Evolutionary conservation across 2,888 invertebrate species (phyloP).

Genomic region (Agrotis segetum): DNA sequence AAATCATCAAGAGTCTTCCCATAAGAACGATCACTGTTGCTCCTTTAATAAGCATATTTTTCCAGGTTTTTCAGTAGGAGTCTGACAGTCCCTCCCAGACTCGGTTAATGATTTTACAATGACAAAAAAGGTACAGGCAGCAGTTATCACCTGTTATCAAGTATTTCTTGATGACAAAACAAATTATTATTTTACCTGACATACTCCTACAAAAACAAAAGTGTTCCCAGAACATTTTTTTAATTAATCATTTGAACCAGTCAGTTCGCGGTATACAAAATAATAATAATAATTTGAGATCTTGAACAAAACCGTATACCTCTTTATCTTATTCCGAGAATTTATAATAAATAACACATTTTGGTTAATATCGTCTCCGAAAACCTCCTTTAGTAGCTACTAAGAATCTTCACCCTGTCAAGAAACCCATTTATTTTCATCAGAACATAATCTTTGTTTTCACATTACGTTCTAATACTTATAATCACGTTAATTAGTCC

Average conservation of each 20-base stretch:
- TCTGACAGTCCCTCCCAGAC: too few relatives aligned
- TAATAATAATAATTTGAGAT: background rate
- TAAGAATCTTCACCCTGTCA: background rate
- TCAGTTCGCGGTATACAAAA: background rate
- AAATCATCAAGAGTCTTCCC: too few relatives aligned
- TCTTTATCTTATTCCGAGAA: conserved; percentile 1
- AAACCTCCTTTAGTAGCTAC: background rate
- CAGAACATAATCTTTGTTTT: conserved; percentile 42
- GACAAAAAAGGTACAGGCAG: too few relatives aligned
- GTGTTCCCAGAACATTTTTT: background rate
- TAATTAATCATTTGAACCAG: background rate
- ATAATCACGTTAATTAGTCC: conserved; percentile 59
- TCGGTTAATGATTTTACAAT: too few relatives aligned
- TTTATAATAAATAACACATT: conserved; percentile 12
- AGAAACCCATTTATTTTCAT: background rate
- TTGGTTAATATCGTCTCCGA: background rate
- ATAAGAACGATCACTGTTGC: too few relatives aligned
- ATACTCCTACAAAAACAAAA: background rate
- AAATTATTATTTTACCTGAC: too few relatives aligned
- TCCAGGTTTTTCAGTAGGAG: too few relatives aligned
- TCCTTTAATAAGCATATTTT: too few relatives aligned
- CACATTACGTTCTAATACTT: conserved; percentile 34
- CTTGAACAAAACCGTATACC: conserved; percentile 7
- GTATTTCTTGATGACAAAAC: too few relatives aligned
- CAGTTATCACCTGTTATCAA: too few relatives aligned